These are phyloP conservation scores for Nephrotoma appendiculata DNA, from an alignment of 2,888 invertebrate genomes.

Conservation along the genomic window DNA sequence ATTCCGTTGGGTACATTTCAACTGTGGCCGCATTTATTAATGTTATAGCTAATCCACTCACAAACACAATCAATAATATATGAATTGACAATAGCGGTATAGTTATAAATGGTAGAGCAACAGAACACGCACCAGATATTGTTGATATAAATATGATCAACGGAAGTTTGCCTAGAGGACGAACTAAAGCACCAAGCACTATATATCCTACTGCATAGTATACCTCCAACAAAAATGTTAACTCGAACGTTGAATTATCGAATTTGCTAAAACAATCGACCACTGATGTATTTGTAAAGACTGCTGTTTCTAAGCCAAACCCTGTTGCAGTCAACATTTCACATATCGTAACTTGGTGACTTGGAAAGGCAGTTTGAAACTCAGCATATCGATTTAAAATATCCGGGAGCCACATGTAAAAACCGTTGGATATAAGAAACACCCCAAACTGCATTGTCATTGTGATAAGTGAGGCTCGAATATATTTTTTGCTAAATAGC, in stretches of 20 bases:
- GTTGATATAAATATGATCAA: conserved; percentile 15
- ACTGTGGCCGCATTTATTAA: conserved; percentile 26
- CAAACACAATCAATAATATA: conserved; percentile 19
- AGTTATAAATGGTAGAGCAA: conserved; percentile 16
- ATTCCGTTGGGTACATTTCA: conserved; percentile 25
- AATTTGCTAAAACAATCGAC: conserved; percentile 18
- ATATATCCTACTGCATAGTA: conserved; percentile 22
- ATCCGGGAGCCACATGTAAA: conserved; percentile 29
- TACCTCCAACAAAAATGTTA: conserved; percentile 20
- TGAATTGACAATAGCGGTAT: conserved; percentile 20
- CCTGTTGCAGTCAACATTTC: conserved; percentile 16
- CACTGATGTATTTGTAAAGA: not conserved
- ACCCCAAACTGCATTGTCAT: conserved; percentile 26
- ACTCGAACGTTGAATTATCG: conserved; percentile 21
- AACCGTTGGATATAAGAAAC: conserved; percentile 23
- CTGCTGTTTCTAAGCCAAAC: not conserved
- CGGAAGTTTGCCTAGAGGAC: conserved; percentile 19
- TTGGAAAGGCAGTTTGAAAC: conserved; percentile 19
- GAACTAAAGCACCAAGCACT: conserved; percentile 21
- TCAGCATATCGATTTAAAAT: conserved; percentile 25
- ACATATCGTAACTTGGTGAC: conserved; percentile 21
- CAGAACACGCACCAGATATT: conserved; percentile 10
- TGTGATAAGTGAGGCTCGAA: conserved; percentile 21
- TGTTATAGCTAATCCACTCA: conserved; percentile 21
- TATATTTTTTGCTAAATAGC: conserved; percentile 22